A percentile compares a stretch with the other conserved stretches of the same genome.
Evolutionary conservation across 2,797 vertebrate species (phyloP).

Genomic region (Protosalanx chinensis): DNA sequence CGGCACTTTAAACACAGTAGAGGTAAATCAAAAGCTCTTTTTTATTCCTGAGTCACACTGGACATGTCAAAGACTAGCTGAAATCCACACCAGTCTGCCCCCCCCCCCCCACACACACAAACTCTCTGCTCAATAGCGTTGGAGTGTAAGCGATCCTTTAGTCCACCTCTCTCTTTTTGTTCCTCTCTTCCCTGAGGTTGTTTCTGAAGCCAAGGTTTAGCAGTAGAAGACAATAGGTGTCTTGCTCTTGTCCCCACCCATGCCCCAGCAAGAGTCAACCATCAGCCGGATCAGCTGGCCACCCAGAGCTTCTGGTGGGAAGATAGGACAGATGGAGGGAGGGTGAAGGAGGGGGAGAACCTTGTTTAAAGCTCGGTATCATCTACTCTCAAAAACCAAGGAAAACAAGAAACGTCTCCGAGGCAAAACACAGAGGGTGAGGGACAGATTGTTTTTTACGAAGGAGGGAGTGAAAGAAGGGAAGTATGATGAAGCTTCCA

Average conservation of each 20-base stretch:
- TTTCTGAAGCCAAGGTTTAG: conserved; percentile 2
- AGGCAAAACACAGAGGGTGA: background rate
- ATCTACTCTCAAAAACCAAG: too few relatives aligned
- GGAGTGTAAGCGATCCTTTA: conserved; percentile 27
- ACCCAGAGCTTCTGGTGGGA: background rate
- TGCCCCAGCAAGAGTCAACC: background rate
- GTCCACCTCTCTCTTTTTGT: conserved; percentile 19
- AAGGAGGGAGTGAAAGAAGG: background rate
- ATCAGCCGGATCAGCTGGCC: background rate
- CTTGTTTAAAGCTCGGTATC: background rate
- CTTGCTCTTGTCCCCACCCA: background rate
- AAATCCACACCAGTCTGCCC: conserved; percentile 6
- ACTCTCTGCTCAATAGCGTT: conserved; percentile 16
- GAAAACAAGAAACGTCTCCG: too few relatives aligned
- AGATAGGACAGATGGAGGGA: background rate
- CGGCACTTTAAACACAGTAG: background rate
- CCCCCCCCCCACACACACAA: background rate
- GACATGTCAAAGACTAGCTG: background rate
- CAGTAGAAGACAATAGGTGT: background rate
- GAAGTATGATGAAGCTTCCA: background rate
- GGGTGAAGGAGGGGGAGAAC: background rate
- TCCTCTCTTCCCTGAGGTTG: conserved; percentile 8
- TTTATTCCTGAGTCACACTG: conserved; percentile 25
- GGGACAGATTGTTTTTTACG: background rate
- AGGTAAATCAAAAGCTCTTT: background rate